Conservation (phyloP, 1,140 invertebrate genomes). For the Calliopsis andreniformis region DNA sequence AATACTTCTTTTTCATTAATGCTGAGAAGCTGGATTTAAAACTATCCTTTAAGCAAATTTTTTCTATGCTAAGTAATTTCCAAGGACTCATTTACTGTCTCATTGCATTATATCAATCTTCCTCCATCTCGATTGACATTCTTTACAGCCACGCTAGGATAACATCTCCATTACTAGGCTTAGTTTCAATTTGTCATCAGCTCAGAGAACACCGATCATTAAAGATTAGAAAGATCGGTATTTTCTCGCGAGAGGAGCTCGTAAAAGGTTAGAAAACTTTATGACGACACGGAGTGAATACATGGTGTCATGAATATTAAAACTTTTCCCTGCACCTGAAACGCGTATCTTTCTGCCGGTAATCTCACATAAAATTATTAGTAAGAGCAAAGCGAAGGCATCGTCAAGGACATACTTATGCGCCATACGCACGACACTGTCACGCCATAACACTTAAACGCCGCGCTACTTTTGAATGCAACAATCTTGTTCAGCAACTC, state of each 20-base stretch:
- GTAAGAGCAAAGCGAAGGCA: too few species aligned
- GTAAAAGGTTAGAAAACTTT: too few species aligned
- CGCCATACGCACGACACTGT: neutral
- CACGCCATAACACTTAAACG: neutral
- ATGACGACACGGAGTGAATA: too few species aligned
- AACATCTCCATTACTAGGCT: neutral
- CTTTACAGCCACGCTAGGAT: conserved; percentile 22
- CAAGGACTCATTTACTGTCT: conserved; percentile 13
- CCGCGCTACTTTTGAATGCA: neutral
- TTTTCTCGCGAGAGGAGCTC: too few species aligned
- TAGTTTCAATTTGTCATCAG: neutral
- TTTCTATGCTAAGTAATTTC: neutral
- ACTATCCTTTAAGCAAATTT: conserved; percentile 21
- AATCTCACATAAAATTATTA: too few species aligned
- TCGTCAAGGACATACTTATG: too few species aligned
- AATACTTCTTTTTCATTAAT: neutral
- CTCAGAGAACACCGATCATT: neutral
- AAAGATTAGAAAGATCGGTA: neutral
- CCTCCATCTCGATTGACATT: conserved; percentile 1
- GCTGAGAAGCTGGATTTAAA: conserved; percentile 8
- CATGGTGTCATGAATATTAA: neutral
- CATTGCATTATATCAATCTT: conserved; percentile 21
- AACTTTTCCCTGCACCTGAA: neutral
- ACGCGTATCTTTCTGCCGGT: too few species aligned
- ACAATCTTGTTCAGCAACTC: neutral